Conservation (phyloP, 2,797 vertebrate genomes). For the Falco rusticolus region DNA sequence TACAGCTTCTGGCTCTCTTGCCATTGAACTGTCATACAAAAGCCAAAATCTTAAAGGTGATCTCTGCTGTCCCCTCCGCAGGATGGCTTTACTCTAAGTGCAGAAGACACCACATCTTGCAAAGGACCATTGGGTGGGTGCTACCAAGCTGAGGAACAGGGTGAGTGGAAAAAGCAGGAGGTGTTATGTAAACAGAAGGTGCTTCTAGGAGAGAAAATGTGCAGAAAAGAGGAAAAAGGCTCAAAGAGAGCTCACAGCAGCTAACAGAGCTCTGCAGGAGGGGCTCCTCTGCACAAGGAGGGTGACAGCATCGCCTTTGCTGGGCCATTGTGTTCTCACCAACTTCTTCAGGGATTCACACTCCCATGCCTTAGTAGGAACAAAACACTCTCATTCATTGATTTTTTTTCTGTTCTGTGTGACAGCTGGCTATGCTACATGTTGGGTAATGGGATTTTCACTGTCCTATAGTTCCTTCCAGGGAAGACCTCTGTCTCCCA, state of each 20-base stretch:
- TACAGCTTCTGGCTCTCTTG: not conserved
- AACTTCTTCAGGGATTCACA: not conserved
- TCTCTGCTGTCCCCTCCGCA: not conserved
- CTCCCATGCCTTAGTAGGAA: not conserved
- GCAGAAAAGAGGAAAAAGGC: not conserved
- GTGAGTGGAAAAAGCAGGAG: not conserved
- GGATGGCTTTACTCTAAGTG: not conserved
- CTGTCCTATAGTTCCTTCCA: not conserved
- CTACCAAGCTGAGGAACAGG: not conserved
- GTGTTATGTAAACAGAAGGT: not conserved
- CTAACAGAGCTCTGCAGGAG: not conserved
- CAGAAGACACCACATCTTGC: not conserved
- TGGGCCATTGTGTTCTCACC: not conserved
- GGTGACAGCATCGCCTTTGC: not conserved
- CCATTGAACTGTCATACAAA: not conserved
- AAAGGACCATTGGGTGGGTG: not conserved
- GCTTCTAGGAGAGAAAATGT: not conserved
- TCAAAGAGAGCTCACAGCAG: not conserved
- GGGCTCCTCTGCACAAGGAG: not conserved
- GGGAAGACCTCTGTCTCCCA: not conserved
- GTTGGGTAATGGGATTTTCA: rapidly evolving
- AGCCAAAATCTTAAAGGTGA: not conserved
- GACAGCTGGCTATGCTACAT: not conserved
- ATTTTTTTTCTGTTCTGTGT: not conserved
- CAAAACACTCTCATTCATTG: not conserved